These are phyloP conservation scores for Scaptomyza graminum DNA, from an alignment of 1,140 invertebrate species.

Conservation along the genomic window DNA sequence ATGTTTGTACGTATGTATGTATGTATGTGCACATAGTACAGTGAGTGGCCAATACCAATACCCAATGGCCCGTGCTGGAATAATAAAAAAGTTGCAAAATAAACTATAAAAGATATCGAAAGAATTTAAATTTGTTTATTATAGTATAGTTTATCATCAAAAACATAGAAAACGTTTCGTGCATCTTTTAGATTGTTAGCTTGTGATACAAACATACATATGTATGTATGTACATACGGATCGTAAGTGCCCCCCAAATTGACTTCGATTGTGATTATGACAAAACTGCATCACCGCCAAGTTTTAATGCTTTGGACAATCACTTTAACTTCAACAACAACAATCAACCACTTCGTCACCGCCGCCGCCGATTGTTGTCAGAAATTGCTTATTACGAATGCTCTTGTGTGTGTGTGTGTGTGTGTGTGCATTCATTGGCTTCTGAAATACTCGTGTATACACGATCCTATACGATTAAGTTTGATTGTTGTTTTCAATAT, in stretches of 20 bases:
- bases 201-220: background rate
- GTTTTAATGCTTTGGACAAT: constrained; percentile 42
- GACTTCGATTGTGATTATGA: constrained; percentile 33
- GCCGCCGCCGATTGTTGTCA: constrained; percentile 31
- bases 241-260: constrained; percentile 35
- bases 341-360: background rate
- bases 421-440: constrained; percentile 1
- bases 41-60: too few relatives aligned
- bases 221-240: background rate
- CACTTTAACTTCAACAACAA: constrained; percentile 36
- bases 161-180: too few relatives aligned
- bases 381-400: constrained; percentile 46
- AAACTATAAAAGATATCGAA: too few relatives aligned
- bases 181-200: background rate
- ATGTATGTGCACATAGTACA: too few relatives aligned
- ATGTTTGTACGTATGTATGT: too few relatives aligned
- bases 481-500: constrained; percentile 36
- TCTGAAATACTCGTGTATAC: constrained; percentile 8
- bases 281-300: constrained; percentile 39
- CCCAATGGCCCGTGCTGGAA: too few relatives aligned
- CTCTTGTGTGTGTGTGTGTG: constrained; percentile 19
- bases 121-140: too few relatives aligned
- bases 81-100: too few relatives aligned
- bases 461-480: constrained; percentile 1
- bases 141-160: too few relatives aligned